phyloP scores from a whole-genome alignment of 1,140 invertebrate species.

The Metopolophium dirhodum region DNA sequence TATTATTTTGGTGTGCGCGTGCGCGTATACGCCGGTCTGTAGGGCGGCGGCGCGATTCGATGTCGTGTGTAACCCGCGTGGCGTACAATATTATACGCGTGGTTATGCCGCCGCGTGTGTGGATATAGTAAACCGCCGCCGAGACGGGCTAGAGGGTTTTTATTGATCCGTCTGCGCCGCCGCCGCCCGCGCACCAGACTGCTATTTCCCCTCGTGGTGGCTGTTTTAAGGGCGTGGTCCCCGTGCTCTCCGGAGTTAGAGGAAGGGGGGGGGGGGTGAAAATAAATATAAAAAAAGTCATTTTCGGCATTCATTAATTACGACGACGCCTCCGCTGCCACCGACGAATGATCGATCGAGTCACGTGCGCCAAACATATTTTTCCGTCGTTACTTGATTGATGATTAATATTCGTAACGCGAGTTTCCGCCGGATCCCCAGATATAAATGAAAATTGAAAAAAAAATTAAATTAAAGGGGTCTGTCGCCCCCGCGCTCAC shows the following conservation, averaged over 20 bases:
- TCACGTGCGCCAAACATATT: conserved; percentile 42
- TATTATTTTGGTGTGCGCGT: background rate
- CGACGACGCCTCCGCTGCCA: background rate
- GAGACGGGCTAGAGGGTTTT: conserved; percentile 40
- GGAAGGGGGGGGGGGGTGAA: background rate
- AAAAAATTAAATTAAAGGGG: conserved; percentile 34
- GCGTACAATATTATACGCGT: background rate
- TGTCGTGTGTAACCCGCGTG: conserved; percentile 32
- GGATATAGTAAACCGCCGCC: conserved; percentile 17
- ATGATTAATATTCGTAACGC: conserved; percentile 43
- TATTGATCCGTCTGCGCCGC: conserved; percentile 54
- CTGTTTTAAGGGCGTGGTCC: conserved; percentile 41
- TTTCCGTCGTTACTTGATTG: conserved; percentile 17
- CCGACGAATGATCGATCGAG: conserved; percentile 24
- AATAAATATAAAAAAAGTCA: background rate
- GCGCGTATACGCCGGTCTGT: background rate
- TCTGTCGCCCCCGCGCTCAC: background rate
- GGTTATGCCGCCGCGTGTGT: background rate
- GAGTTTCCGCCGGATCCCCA: background rate
- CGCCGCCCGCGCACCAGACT: background rate
- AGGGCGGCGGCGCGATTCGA: background rate
- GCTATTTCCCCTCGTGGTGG: background rate
- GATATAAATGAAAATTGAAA: conserved; percentile 41
- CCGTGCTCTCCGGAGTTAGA: too few relatives aligned
- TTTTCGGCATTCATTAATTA: conserved; percentile 50